Base-by-base conservation (phyloP, 2,797 vertebrate genomes). In the Hemitrygon akajei region DNA sequence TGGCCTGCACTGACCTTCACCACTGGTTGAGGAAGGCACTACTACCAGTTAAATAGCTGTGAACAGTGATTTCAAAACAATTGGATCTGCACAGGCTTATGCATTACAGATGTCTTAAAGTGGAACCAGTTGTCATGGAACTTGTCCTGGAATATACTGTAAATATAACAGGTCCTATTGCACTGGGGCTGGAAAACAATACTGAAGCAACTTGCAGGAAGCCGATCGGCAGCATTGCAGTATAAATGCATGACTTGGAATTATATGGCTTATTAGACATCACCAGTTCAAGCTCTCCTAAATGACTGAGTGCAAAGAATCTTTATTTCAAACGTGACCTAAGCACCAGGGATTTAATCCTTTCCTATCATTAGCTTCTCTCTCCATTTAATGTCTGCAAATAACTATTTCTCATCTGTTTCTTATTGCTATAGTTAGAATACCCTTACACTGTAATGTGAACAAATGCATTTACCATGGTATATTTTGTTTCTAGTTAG, bases 401-500 rank as follows among this genome's bases (percentile, higher is more conserved):
- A 69, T 37, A 37, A 69, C 86, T 69, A 69, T 89, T 69, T 89
- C 63, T 89, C 86, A 69, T 89, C 86, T 66, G 86, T 89, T 89
- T 89, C 86, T 69, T 69, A 69, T 89, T 89, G 60, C 63, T 69
- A 37, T 69, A 37, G 60, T 69, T 63, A 66, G 60, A 89, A 89
- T 58, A 87, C 84, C 9, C 58, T 87, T 47, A 58, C 63, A 37
- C 63, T 37, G n/a, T 69, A 27, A 87, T 87, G 60, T 87, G 86
- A 63, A 89, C 10, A n/a, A 89, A 37, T 87, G 84, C 58, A 87
- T 87, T 87, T 87, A 58, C 84, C 30, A 34, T 63, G n/a, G 86
- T 63, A 89, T 89, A 89, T 69, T 89, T 89, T 89, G 86, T 89
- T 89, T 89, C 86, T 69, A 6, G n/a, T 89, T 89, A 37, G 63